Percentiles rank a stretch among this genome's conserved stretches.
These are phyloP conservation scores for Volucella inanis DNA, from an alignment of 2,888 invertebrate genomes.

Conservation along the genomic window DNA sequence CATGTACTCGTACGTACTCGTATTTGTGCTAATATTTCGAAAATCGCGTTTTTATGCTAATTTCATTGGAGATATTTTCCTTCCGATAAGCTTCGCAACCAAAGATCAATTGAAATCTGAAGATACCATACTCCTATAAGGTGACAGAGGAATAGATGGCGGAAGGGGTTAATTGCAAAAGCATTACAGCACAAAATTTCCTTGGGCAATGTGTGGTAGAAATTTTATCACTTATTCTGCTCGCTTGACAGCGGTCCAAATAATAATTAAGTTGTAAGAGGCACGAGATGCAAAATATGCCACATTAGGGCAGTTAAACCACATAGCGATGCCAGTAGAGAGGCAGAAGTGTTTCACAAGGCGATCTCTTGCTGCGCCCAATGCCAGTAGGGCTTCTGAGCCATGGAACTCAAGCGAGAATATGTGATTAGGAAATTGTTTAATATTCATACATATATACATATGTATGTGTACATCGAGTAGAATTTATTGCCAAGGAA, in stretches of 20 bases:
- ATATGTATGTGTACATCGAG: conserved; percentile 54
- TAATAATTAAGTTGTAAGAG: conserved; percentile 75
- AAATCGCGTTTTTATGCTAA: conserved; percentile 83
- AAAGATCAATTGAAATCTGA: conserved; percentile 69
- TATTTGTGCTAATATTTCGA: conserved; percentile 78
- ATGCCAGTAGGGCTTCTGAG: conserved; percentile 34
- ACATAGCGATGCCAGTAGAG: conserved; percentile 12
- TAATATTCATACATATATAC: conserved; percentile 8
- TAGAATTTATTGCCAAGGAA: conserved; percentile 63
- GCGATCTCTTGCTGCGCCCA: conserved; percentile 63
- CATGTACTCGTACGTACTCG: conserved; percentile 22
- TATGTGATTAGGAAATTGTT: conserved; percentile 67
- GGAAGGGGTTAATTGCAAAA: conserved; percentile 16
- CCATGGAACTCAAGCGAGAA: conserved; percentile 38
- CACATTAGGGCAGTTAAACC: conserved; percentile 38
- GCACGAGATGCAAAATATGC: conserved; percentile 74
- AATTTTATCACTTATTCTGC: conserved; percentile 70
- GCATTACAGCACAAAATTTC: conserved; percentile 48
- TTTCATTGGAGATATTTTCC: conserved; percentile 75
- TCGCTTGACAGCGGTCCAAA: conserved; percentile 71
- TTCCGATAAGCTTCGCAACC: conserved; percentile 57
- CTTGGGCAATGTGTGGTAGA: conserved; percentile 66
- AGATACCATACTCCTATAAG: neutral
- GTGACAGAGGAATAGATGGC: neutral
- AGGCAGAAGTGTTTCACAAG: conserved; percentile 39